A percentile compares a stretch with the other conserved stretches of the same genome.
Conservation (phyloP, 2,797 vertebrate genomes). For the Macrochelys suwanniensis region DNA sequence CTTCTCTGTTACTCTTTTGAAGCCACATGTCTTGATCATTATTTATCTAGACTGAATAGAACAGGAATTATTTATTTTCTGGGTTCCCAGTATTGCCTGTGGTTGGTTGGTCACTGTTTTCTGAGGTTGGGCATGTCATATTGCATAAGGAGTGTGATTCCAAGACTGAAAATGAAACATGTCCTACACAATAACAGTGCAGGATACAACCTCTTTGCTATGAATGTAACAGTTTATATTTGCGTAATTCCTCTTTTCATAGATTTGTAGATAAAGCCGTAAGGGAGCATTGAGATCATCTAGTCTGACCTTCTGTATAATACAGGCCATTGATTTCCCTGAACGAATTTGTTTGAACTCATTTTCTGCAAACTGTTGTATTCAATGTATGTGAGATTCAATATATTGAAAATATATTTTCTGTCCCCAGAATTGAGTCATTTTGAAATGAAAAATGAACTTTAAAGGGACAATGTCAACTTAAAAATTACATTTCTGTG, state of each 20-base stretch:
- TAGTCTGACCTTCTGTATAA: not conserved
- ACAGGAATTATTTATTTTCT: not conserved
- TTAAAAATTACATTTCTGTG: too few relatives aligned
- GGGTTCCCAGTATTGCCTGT: not conserved
- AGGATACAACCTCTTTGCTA: not conserved
- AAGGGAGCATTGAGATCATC: not conserved
- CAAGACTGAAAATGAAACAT: not conserved
- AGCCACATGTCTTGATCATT: not conserved
- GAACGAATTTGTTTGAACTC: not conserved
- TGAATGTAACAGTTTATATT: not conserved
- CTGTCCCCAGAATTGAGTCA: too few relatives aligned
- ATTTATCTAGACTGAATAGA: not conserved
- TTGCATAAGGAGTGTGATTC: not conserved
- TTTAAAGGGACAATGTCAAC: too few relatives aligned
- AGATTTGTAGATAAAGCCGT: not conserved
- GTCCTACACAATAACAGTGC: not conserved
- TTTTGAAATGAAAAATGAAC: too few relatives aligned
- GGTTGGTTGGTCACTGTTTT: fast-evolving
- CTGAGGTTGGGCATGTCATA: not conserved
- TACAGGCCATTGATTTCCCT: not conserved
- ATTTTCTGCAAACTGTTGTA: not conserved
- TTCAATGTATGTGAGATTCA: not conserved
- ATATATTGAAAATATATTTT: too few relatives aligned
- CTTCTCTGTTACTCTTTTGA: not conserved
- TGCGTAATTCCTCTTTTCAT: not conserved